These are phyloP conservation scores for Natator depressus DNA, from an alignment of 2,113 vertebrate species.

Conservation along the genomic window DNA sequence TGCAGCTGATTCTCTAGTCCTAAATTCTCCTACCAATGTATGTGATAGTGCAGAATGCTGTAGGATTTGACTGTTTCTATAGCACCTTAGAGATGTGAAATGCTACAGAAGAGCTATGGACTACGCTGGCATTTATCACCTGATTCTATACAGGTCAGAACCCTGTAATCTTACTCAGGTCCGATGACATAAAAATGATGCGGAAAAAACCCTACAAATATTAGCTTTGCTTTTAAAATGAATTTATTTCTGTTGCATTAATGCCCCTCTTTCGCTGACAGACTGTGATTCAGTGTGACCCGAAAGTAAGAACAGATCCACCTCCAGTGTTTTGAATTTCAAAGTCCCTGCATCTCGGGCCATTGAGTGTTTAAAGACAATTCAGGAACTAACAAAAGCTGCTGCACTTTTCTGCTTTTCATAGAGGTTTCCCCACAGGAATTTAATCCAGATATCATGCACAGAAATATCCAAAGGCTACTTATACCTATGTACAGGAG, in stretches of 20 bases:
- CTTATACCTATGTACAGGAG: neutral
- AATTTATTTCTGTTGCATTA: neutral
- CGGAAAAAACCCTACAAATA: neutral
- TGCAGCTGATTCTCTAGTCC: neutral
- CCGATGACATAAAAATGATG: accelerated
- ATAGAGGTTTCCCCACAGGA: neutral
- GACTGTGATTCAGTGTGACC: neutral
- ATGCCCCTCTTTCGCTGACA: neutral
- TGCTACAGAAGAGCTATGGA: neutral
- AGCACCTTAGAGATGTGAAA: neutral
- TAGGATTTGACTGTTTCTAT: neutral
- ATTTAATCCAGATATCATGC: neutral
- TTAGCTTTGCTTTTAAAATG: neutral
- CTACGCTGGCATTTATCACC: neutral
- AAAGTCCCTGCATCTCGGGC: neutral
- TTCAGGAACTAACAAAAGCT: accelerated
- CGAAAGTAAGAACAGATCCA: neutral
- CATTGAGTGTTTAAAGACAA: neutral
- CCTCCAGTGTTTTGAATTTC: neutral
- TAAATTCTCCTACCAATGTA: accelerated
- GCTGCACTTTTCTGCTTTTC: neutral
- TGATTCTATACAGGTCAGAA: neutral
- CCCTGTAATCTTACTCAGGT: neutral
- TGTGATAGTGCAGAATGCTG: accelerated
- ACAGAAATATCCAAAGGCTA: neutral